A percentile compares a stretch with the other conserved stretches of the same genome.
phyloP scores from a whole-genome alignment of 2,797 vertebrate genomes.

The Tragopan temminckii region DNA sequence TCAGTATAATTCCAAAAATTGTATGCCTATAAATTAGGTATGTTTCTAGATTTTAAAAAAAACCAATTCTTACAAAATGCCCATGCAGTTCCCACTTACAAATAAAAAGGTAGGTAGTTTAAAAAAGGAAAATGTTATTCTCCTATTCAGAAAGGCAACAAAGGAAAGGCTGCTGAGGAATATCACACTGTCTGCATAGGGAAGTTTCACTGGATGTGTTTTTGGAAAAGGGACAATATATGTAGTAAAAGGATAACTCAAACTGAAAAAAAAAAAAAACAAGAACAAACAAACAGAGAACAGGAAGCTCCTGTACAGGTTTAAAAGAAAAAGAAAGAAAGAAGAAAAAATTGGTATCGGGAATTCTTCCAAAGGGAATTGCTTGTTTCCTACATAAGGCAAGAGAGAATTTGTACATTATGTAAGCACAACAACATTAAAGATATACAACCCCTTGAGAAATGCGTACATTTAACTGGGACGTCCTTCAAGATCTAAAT shows the following conservation, averaged over 20 bases:
- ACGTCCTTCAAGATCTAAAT: neutral
- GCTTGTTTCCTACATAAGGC: neutral
- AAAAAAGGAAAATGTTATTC: neutral
- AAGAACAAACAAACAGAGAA: neutral
- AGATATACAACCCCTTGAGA: neutral
- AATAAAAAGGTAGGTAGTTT: neutral
- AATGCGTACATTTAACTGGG: neutral
- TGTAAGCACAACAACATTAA: neutral
- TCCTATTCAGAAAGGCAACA: neutral
- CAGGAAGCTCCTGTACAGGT: neutral
- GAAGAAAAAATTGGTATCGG: neutral
- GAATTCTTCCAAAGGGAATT: neutral
- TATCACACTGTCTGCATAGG: neutral
- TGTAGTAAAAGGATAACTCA: neutral
- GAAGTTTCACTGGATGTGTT: neutral
- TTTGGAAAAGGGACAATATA: neutral
- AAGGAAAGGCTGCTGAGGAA: neutral
- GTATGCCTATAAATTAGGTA: neutral
- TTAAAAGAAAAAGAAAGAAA: too few species aligned
- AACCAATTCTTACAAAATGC: neutral
- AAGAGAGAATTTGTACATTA: neutral
- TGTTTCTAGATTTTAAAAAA: neutral
- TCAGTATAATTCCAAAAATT: neutral
- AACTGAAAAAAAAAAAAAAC: neutral
- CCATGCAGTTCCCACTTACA: too few species aligned